Evolutionary conservation across 2,113 vertebrate genomes (phyloP), one percentile per base, ranked within the genome.

Genomic region (Todiramphus chloris): DNA sequence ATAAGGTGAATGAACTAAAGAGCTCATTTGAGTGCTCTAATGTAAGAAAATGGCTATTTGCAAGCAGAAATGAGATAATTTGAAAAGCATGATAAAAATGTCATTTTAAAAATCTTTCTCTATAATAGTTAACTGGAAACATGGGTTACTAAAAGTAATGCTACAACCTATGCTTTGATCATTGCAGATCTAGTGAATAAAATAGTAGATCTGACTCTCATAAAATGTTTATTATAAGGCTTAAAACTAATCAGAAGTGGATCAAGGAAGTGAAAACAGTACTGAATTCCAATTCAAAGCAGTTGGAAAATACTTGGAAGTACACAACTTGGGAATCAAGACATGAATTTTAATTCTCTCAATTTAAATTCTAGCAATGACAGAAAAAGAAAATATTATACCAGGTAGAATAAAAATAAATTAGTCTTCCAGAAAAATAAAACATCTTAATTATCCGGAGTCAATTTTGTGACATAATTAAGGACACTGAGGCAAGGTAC

Each of bases 1-100:
- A 75, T 96, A 97, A 97, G 89, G 96, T 79, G 89, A 95, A 58
- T 35, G 79, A 90, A 89, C 69, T 43, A 30, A 96, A 90, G 70
- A 73, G 67, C 60, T 92, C 92, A 96, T 96, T 60, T 2, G 50
- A 89, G 88, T 63, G n/a, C 50, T 94, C 48, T 87, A 90, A 93
- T 33, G 53, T 77, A 89, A 59, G 58, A 80, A 84, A 94, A 87
- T 33, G 67, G 72, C 44, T 96, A 94, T 96, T 80, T 86, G 62
- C 90, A 91, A 55, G 48, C 46, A 97, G 50, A 95, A 96, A 88
- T 62, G 24, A 89, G 55, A 94, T 94, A 16, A 97, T 83, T 89
- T 94, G 43, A 37, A 64, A 90, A 87, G 58, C 20, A 53, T 41
- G 41, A 92, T 86, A 16, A 92, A 94, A 93, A 48, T 35, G 46